Base-by-base conservation (phyloP, 1,140 invertebrate genomes). In the Polypedilum vanderplanki region DNA sequence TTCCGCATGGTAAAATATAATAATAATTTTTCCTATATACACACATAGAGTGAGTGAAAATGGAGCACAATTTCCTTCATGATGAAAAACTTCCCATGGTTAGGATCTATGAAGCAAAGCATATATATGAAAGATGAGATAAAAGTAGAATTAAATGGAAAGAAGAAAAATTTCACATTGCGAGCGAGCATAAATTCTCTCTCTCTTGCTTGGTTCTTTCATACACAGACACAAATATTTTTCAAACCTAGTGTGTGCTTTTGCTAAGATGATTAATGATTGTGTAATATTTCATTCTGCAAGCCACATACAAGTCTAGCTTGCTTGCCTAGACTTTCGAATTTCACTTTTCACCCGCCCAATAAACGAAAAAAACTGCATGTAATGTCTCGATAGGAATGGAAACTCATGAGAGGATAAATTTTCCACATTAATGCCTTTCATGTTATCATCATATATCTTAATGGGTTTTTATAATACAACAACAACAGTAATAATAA, bases 381-480 rank as follows among this genome's bases (percentile, higher is more conserved):
- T 57, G 46, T 57, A 57, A 57, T 57, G 46, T 57, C n/a, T 4
- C n/a, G 46, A n/a, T 57, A n/a, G 12, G 46, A n/a, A 57, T 57
- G 10, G 46, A 57, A 33, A n/a, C 46, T 57, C 46, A 57, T 57
- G 46, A 20, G 65, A 22, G 65, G 65, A 70, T 57, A 70, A 70
- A 70, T 70, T 70, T 70, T 70, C 65, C 65, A 20, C 65, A 70
- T 70, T 70, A 70, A 70, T 70, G 65, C 65, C 65, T 70, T 70
- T 18, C 20, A 18, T 18, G 65, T 70, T 70, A 70, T 70, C 65
- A 20, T 22, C 65, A 70, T 22, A 70, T 22, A 70, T 70, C 65
- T 70, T 70, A 70, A 70, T 70, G 17, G 65, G 15, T 70, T 70
- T 70, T 20, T 70, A 18, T 70, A 57, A 57, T 57, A 57, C 10